Evolutionary conservation across 2,797 vertebrate species (phyloP).

Genomic region (Schizothorax lantsangensis): DNA sequence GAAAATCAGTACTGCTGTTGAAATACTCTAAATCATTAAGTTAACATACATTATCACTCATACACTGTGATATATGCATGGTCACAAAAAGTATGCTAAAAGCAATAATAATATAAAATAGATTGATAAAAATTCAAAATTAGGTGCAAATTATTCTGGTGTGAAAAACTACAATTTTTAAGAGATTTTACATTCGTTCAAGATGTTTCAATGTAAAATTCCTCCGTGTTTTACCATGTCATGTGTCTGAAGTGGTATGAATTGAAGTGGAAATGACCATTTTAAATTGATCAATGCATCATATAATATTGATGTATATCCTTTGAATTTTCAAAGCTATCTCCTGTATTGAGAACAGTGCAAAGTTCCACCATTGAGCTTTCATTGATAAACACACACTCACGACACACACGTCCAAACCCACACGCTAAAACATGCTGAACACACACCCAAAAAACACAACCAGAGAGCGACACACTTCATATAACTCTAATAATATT

Average conservation of each 20-base stretch:
- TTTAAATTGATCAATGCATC: not conserved
- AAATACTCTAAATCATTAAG: not conserved
- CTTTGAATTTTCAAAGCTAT: constrained; percentile 33
- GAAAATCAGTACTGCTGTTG: not conserved
- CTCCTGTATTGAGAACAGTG: constrained; percentile 55
- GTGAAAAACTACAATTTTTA: not conserved
- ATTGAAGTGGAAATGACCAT: constrained; percentile 20
- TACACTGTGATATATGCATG: not conserved
- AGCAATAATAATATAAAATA: not conserved
- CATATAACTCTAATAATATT: not conserved
- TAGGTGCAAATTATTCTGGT: not conserved
- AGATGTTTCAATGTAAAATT: not conserved
- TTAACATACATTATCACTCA: not conserved
- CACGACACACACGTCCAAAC: not conserved
- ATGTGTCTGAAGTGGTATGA: constrained; percentile 35
- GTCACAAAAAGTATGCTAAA: not conserved
- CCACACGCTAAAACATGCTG: constrained; percentile 1
- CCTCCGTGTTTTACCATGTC: not conserved
- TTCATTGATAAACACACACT: constrained; percentile 6
- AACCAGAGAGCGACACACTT: not conserved
- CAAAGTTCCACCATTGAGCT: constrained; percentile 67
- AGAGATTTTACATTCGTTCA: constrained; percentile 7
- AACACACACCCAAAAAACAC: constrained; percentile 12
- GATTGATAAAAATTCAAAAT: not conserved
- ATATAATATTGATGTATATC: not conserved